These are phyloP conservation scores for Pomacea maculata DNA, from an alignment of 1,140 invertebrate species.

Conservation along the genomic window DNA sequence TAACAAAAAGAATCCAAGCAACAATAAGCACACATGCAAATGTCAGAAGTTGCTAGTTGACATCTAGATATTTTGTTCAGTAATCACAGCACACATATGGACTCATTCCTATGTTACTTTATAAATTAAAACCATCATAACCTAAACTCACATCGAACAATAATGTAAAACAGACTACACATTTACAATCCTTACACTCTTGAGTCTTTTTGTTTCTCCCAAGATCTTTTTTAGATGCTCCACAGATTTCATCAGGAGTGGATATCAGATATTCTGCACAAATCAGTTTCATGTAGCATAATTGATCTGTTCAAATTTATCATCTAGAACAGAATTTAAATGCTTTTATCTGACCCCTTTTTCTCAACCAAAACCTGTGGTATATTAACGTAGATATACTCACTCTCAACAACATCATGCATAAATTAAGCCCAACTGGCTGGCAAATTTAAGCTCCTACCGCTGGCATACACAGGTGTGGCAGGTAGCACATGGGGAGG, in stretches of 20 bases:
- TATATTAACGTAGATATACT: not conserved
- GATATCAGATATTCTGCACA: not conserved
- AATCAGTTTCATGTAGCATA: not conserved
- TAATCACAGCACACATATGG: no score
- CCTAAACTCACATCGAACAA: not conserved
- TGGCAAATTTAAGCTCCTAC: not conserved
- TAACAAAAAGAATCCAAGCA: no score
- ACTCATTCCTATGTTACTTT: not conserved
- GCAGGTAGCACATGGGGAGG: conserved; percentile 24
- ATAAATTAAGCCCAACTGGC: not conserved
- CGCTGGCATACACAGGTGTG: conserved; percentile 25
- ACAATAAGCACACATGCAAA: no score
- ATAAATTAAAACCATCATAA: not conserved
- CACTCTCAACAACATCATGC: not conserved
- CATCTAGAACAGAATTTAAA: not conserved
- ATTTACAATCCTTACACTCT: conserved; percentile 36
- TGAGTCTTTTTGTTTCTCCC: conserved; percentile 26
- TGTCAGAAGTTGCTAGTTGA: no score
- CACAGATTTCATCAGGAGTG: conserved; percentile 38
- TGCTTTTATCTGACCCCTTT: not conserved
- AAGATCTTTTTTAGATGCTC: conserved; percentile 50
- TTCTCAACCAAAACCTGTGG: not conserved
- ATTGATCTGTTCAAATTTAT: not conserved
- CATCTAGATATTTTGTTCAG: no score
- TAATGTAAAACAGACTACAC: not conserved